Percentiles rank a stretch among this genome's conserved stretches.
Evolutionary conservation across 2,888 invertebrate genomes (phyloP).

Genomic region (Pegoplata infirma): DNA sequence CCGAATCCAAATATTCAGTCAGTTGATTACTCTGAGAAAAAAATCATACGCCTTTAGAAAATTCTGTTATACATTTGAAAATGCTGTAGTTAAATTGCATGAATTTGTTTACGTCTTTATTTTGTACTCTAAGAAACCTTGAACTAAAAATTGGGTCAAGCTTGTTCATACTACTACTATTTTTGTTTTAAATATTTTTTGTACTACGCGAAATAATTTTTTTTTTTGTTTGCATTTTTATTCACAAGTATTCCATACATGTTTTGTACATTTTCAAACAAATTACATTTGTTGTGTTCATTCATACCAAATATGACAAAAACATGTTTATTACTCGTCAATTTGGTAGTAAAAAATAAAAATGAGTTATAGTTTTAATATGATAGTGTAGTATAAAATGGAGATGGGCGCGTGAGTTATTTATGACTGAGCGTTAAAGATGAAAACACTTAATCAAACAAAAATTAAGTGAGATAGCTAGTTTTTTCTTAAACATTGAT

Average conservation of each 20-base stretch:
- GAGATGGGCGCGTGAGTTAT: too few relatives aligned
- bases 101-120: neutral
- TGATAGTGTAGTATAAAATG: too few relatives aligned
- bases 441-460: too few relatives aligned
- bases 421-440: too few relatives aligned
- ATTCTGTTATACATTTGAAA: too few relatives aligned
- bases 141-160: slow-evolving; percentile 42
- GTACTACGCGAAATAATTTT: slow-evolving; percentile 3
- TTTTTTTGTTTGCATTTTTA: neutral
- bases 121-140: slow-evolving; percentile 42
- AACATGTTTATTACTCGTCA: slow-evolving; percentile 2
- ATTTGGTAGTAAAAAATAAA: neutral
- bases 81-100: too few relatives aligned
- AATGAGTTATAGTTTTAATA: neutral
- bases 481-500: too few relatives aligned
- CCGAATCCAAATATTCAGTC: too few relatives aligned
- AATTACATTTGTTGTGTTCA: neutral
- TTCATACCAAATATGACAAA: slow-evolving; percentile 9
- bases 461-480: too few relatives aligned
- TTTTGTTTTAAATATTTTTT: neutral
- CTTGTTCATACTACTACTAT: slow-evolving; percentile 8
- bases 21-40: too few relatives aligned
- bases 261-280: neutral
- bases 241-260: neutral
- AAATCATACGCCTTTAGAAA: too few relatives aligned